A percentile compares a stretch with the other conserved stretches of the same genome.
Conservation (phyloP, 2,797 vertebrate genomes). For the Sarcophilus harrisii region DNA sequence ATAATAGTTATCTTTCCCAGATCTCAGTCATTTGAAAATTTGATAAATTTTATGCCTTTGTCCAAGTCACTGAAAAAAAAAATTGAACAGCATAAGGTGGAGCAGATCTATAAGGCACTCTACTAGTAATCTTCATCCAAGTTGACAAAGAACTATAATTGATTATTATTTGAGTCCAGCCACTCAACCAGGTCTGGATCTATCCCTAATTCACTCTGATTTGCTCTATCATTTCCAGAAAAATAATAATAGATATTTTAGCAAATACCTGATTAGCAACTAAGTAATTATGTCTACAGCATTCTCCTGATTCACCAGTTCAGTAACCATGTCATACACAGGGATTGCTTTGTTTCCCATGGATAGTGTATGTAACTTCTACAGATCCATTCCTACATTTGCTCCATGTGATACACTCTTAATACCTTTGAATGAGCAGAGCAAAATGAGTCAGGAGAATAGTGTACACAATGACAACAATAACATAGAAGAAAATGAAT, state of each 20-base stretch:
- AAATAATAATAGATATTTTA: not conserved
- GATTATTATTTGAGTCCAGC: not conserved
- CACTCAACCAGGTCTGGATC: not conserved
- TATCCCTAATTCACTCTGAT: not conserved
- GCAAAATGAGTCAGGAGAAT: not conserved
- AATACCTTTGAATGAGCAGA: not conserved
- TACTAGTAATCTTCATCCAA: not conserved
- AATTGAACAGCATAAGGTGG: not conserved
- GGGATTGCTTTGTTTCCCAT: not conserved
- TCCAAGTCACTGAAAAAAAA: not conserved
- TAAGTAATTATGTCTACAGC: not conserved
- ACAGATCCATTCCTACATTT: not conserved
- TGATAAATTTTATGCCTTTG: not conserved
- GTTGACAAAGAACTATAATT: not conserved
- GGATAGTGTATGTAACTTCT: not conserved
- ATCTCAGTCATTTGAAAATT: not conserved
- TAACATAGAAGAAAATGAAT: not conserved
- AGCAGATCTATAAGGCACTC: not conserved
- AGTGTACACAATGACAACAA: not conserved
- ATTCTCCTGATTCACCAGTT: not conserved
- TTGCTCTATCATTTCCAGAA: not conserved
- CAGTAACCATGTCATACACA: not conserved
- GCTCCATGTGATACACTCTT: not conserved
- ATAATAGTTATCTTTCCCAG: not conserved
- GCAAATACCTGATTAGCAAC: too few species aligned